Conservation (phyloP, 92 coral and sea anemone species). For the Pocillopora meandrina region DNA sequence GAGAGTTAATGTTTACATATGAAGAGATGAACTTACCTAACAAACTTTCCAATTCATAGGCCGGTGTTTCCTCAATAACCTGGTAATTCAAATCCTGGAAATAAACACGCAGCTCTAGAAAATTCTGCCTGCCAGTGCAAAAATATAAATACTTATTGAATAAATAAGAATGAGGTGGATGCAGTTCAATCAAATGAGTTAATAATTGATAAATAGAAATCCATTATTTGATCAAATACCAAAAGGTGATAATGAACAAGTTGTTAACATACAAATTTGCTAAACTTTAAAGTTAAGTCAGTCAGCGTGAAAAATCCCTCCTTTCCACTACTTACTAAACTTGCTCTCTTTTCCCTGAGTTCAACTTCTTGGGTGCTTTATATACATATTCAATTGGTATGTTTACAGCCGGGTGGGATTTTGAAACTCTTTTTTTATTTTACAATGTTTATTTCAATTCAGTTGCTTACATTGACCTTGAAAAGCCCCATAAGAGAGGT, state of each 20-base stretch:
- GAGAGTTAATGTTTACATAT: not conserved
- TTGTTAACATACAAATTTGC: not conserved
- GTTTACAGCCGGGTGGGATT: not conserved
- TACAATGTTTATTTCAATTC: not conserved
- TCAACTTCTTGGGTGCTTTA: not conserved
- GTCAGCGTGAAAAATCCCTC: not conserved
- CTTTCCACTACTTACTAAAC: not conserved
- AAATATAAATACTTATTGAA: not conserved
- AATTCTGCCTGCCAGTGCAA: not conserved
- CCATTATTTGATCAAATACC: too few relatives aligned
- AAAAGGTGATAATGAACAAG: too few relatives aligned
- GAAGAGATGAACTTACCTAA: conserved; percentile 40
- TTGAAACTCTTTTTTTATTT: not conserved
- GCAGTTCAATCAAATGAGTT: not conserved
- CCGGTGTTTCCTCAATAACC: conserved; percentile 24
- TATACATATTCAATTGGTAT: not conserved
- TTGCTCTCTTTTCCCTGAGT: not conserved
- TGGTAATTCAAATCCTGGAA: conserved; percentile 23
- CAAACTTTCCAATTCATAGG: conserved; percentile 22
- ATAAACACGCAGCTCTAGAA: conserved; percentile 16
- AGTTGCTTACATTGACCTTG: not conserved
- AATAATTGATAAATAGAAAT: too few relatives aligned
- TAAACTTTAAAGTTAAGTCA: not conserved
- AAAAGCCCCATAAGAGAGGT: not conserved
- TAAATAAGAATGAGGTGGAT: not conserved